phyloP scores from a whole-genome alignment of 2,888 invertebrate species.

The Metellina segmentata region DNA sequence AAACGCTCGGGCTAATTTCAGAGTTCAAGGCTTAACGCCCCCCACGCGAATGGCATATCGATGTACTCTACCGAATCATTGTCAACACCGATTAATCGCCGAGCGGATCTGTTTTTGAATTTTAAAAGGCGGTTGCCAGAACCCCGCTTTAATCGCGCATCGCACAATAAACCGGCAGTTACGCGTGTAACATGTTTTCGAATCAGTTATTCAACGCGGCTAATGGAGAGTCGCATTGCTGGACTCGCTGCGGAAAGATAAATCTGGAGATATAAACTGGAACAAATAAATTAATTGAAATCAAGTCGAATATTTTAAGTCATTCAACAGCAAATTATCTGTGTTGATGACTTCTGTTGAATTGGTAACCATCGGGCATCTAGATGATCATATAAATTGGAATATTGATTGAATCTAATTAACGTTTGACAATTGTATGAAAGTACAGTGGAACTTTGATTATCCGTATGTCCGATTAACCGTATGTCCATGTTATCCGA shows the following conservation, averaged over 20 bases:
- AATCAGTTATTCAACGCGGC: not conserved
- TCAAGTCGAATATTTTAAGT: not conserved
- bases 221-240: not conserved
- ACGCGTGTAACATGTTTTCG: not conserved
- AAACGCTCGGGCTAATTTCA: slow-evolving; percentile 14
- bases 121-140: not conserved
- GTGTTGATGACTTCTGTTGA: not conserved
- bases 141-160: not conserved
- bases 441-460: too few relatives aligned
- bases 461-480: too few relatives aligned
- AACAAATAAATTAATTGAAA: not conserved
- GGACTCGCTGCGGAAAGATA: too few relatives aligned
- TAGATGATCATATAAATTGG: too few relatives aligned
- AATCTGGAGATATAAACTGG: not conserved
- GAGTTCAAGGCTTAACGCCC: slow-evolving; percentile 22
- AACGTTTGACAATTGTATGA: too few relatives aligned
- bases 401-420: too few relatives aligned
- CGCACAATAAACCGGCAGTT: not conserved
- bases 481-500: too few relatives aligned
- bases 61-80: not conserved
- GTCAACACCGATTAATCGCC: not conserved
- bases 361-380: too few relatives aligned
- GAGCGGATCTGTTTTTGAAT: not conserved
- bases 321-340: not conserved
- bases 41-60: slow-evolving; percentile 3